These are phyloP conservation scores for Columbina picui DNA, from an alignment of 2,113 vertebrate genomes.

Conservation along the genomic window DNA sequence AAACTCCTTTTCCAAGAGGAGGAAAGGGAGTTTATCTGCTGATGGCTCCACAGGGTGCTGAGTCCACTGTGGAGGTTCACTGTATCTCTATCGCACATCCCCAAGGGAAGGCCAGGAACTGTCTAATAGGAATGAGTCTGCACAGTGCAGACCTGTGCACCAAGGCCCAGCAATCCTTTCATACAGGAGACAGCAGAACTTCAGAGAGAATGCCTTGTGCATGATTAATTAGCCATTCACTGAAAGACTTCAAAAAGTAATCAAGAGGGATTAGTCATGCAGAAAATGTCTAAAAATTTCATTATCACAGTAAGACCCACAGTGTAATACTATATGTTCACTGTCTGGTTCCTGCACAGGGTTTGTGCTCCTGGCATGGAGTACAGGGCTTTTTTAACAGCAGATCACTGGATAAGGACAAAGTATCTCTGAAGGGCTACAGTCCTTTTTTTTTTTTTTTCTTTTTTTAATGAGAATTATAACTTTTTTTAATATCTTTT, in stretches of 20 bases:
- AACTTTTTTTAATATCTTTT: not conserved
- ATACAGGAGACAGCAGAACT: not conserved
- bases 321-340: rapidly evolving
- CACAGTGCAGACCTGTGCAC: too few relatives aligned
- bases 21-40: not conserved
- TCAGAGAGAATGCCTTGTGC: not conserved
- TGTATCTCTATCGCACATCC: rapidly evolving
- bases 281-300: slow-evolving; percentile 15
- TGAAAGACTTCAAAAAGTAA: not conserved
- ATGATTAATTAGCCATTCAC: not conserved
- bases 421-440: not conserved
- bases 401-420: not conserved
- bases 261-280: not conserved
- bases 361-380: not conserved
- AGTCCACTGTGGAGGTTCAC: not conserved
- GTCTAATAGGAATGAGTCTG: rapidly evolving
- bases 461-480: not conserved
- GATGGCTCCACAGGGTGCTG: not conserved
- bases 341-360: not conserved
- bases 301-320: not conserved
- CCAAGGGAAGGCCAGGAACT: rapidly evolving
- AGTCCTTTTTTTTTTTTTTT: not conserved
- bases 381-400: not conserved
- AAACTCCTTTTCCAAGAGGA: not conserved
- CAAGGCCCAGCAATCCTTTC: not conserved